These are phyloP conservation scores for Ylistrum balloti DNA, from an alignment of 1,140 invertebrate species.

Conservation along the genomic window DNA sequence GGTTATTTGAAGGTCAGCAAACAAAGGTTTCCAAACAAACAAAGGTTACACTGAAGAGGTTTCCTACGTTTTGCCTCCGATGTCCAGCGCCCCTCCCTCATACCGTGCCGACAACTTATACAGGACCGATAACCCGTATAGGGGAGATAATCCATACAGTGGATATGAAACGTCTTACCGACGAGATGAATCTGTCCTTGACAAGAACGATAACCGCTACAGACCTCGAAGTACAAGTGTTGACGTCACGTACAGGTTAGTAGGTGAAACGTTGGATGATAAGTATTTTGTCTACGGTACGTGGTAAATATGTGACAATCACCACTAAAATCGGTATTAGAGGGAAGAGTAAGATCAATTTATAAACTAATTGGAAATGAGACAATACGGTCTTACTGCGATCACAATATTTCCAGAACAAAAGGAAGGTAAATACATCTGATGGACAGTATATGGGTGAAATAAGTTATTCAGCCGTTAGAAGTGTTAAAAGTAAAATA, in stretches of 20 bases:
- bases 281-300: no score
- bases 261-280: no score
- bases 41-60: neutral
- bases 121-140: neutral
- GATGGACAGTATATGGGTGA: no score
- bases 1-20: neutral
- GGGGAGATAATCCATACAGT: neutral
- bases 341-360: no score
- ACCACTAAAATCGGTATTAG: no score
- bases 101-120: neutral
- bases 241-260: neutral
- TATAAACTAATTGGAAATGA: no score
- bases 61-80: neutral
- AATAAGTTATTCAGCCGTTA: no score
- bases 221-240: conserved; percentile 2
- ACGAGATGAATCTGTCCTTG: neutral
- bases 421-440: no score
- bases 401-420: no score
- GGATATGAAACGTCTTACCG: neutral
- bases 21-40: neutral
- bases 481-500: no score
- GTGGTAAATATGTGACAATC: no score
- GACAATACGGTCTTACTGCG: no score
- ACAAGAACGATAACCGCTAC: conserved; percentile 13
- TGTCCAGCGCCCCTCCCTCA: neutral